Base-by-base conservation (phyloP, 2,888 invertebrate species). In the Poecilobothrus nobilitatus region DNA sequence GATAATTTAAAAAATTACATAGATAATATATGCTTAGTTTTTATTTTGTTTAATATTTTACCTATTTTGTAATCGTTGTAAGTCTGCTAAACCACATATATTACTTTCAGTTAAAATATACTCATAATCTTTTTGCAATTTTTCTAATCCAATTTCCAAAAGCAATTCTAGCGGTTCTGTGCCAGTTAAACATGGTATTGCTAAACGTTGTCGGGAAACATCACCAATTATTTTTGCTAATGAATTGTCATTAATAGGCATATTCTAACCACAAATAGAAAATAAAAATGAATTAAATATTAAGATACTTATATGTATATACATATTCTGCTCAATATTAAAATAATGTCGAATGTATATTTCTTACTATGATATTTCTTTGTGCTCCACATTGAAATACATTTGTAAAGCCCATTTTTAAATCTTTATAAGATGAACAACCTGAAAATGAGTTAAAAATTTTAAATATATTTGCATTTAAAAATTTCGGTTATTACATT, bases 141-240 rank as follows among this genome's bases (percentile, higher is more conserved):
- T 82, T 69, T 82, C 81, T 69, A 82, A 72, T 8, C 82, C 82
- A 67, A 82, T 80, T 77, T 82, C 82, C n/a, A 82, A 70, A 21
- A 82, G 73, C 22, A 82, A 70, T 72, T 82, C 82, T 68, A 82
- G 72, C 0, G 82, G 81, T 70, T 82, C 81, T 0, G 79, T 75
- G 2, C 81, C 82, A 62, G 76, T 76, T 0, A 82, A 72, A 63
- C 79, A 78, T 5, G 82, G 82, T 73, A 82, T 78, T n/a, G 81
- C 81, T 67, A 82, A 70, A 1, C 81, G 80, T n/a, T 78, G 77
- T 70, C 80, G 79, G 41, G 79, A 77, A 41, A 82, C 71, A 73
- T 80, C 80, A 9, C 79, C 78, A 68, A 82, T 81, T 44, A 82
- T 78, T 76, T 81, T 79, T 9, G 80, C 82, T 66, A 82, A 72